Evolutionary conservation across 1,140 invertebrate genomes (phyloP).

Genomic region (Drosophila ambigua): DNA sequence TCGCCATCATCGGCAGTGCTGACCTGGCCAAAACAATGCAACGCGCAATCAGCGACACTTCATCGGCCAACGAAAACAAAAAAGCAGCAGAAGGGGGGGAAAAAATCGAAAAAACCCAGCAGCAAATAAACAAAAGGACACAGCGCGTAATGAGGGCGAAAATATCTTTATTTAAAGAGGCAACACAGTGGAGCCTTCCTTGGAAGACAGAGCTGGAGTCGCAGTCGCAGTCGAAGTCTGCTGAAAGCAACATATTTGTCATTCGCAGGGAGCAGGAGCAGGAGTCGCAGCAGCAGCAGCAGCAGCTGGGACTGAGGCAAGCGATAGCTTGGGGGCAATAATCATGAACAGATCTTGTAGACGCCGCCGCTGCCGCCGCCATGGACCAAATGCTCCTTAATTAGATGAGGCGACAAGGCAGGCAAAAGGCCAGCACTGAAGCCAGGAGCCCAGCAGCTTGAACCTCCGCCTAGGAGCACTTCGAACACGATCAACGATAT

Average conservation of each 20-base stretch:
- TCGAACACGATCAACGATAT: slow-evolving; percentile 47
- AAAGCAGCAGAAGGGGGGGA: slow-evolving; percentile 1
- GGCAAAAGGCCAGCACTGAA: slow-evolving; percentile 26
- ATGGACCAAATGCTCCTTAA: slow-evolving; percentile 73
- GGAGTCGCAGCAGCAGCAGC: neutral
- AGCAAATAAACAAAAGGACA: slow-evolving; percentile 76
- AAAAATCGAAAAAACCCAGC: slow-evolving; percentile 18
- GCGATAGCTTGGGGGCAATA: slow-evolving; percentile 70
- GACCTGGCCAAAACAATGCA: slow-evolving; percentile 74
- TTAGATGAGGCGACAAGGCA: slow-evolving; percentile 79
- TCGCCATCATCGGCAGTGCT: slow-evolving; percentile 58
- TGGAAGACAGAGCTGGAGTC: slow-evolving; percentile 47
- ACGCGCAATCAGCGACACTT: slow-evolving; percentile 83
- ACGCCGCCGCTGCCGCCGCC: slow-evolving; percentile 28
- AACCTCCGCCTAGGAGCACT: slow-evolving; percentile 12
- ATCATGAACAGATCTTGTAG: slow-evolving; percentile 77
- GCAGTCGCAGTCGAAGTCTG: slow-evolving; percentile 1
- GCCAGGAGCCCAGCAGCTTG: neutral
- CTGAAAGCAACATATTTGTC: slow-evolving; percentile 71
- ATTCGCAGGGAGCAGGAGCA: slow-evolving; percentile 62
- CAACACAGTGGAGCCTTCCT: slow-evolving; percentile 51
- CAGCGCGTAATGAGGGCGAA: slow-evolving; percentile 79
- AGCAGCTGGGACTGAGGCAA: slow-evolving; percentile 8
- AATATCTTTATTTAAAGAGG: slow-evolving; percentile 80
- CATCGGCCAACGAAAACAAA: slow-evolving; percentile 62